Evolutionary conservation across 2,113 vertebrate species (phyloP).

Genomic region (Sorex araneus): DNA sequence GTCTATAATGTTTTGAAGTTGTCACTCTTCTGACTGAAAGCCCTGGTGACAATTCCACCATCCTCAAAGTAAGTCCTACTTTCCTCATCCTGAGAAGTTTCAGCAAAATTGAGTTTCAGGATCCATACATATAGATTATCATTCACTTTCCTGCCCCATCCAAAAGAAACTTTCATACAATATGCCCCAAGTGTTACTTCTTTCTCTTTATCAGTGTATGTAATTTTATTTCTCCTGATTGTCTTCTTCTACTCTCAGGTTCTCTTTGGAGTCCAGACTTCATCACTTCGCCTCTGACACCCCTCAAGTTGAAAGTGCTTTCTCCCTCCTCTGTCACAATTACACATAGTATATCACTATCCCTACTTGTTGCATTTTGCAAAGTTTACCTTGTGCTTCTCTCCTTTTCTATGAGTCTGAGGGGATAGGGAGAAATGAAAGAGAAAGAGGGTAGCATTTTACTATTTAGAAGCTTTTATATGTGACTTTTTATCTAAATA

Average conservation of each 20-base stretch:
- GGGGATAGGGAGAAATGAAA: neutral
- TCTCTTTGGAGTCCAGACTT: neutral
- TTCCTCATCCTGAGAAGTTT: neutral
- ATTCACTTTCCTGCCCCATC: slow-evolving; percentile 27
- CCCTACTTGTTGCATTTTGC: neutral
- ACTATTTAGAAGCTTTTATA: neutral
- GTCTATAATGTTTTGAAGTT: slow-evolving; percentile 22
- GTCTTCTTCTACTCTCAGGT: neutral
- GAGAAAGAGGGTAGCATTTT: slow-evolving; percentile 26
- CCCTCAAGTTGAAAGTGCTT: neutral
- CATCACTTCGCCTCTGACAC: slow-evolving; percentile 4
- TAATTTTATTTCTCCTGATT: neutral
- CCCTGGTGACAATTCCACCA: neutral
- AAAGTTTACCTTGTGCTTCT: slow-evolving; percentile 1
- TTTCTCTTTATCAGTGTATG: slow-evolving; percentile 21
- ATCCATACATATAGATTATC: neutral
- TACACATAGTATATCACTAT: neutral
- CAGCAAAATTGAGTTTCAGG: slow-evolving; percentile 25
- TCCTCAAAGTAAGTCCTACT: neutral
- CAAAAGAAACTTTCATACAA: slow-evolving; percentile 12
- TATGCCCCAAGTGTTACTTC: neutral
- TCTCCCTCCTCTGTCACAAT: neutral
- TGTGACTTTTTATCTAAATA: neutral
- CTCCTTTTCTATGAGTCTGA: slow-evolving; percentile 23
- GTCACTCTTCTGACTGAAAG: slow-evolving; percentile 22